Percentiles rank a stretch among this genome's conserved stretches.
Conservation (phyloP, 2,888 invertebrate species). For the Andrena chrysosceles region DNA sequence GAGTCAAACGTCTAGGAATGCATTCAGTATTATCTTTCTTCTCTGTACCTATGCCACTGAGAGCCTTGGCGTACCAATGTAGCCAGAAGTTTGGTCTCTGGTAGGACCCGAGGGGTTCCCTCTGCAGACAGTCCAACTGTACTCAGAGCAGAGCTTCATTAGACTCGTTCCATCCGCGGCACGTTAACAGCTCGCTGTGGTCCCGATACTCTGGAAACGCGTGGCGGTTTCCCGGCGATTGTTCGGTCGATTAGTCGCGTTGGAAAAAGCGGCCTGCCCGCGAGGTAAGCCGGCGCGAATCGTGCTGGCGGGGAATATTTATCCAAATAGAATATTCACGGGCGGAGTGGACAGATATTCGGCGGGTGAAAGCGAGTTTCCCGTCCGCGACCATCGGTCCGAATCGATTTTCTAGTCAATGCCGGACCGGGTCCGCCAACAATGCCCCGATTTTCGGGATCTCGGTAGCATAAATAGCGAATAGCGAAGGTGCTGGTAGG, state of each 20-base stretch:
- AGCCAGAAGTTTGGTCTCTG: too few relatives aligned
- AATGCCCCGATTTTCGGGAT: conserved; percentile 74
- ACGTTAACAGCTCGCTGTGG: background rate
- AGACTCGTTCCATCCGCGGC: background rate
- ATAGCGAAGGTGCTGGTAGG: conserved; percentile 63
- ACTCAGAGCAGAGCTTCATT: background rate
- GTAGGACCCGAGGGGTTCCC: too few relatives aligned
- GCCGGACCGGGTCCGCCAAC: conserved; percentile 57
- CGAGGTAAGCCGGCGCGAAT: background rate
- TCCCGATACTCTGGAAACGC: too few relatives aligned
- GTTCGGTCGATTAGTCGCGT: conserved; percentile 6
- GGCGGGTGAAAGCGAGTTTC: conserved; percentile 55
- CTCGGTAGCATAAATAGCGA: conserved; percentile 71
- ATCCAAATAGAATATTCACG: conserved; percentile 54
- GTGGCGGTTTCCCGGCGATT: background rate
- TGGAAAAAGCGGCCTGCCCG: background rate
- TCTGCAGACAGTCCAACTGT: too few relatives aligned
- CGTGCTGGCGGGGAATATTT: conserved; percentile 41
- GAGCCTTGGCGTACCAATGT: too few relatives aligned
- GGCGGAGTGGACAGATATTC: conserved; percentile 46
- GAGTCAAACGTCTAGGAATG: too few relatives aligned
- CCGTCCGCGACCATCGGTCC: conserved; percentile 41
- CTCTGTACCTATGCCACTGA: too few relatives aligned
- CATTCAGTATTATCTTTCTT: too few relatives aligned
- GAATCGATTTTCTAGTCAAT: conserved; percentile 59